These are phyloP conservation scores for Esperia sulphurella DNA, from an alignment of 2,888 invertebrate genomes.

Conservation along the genomic window DNA sequence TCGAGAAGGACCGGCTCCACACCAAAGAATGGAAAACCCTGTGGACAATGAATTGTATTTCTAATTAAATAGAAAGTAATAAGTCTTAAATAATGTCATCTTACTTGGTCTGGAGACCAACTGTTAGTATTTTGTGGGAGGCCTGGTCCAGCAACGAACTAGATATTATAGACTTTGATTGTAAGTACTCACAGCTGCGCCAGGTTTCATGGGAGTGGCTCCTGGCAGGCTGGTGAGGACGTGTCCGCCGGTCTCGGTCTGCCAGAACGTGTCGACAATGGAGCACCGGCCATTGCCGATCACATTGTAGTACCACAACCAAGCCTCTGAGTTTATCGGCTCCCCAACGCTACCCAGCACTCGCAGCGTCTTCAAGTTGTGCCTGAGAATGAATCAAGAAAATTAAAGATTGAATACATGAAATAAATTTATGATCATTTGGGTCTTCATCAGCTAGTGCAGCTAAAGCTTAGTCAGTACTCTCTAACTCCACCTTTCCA, in stretches of 20 bases:
- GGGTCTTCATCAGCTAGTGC: too few relatives aligned
- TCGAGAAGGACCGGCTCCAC: slow-evolving; percentile 93
- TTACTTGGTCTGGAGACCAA: too few relatives aligned
- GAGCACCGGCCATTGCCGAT: slow-evolving; percentile 92
- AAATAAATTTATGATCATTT: too few relatives aligned
- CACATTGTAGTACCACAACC: slow-evolving; percentile 95
- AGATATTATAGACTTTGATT: neutral
- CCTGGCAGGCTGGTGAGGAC: slow-evolving; percentile 97
- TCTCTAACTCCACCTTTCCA: too few relatives aligned
- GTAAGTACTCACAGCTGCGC: slow-evolving; percentile 90
- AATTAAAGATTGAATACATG: too few relatives aligned
- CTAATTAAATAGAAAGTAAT: too few relatives aligned
- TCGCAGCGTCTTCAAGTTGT: slow-evolving; percentile 82
- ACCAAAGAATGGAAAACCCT: slow-evolving; percentile 98
- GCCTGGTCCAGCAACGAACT: too few relatives aligned
- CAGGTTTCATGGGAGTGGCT: slow-evolving; percentile 98
- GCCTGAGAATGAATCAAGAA: slow-evolving; percentile 56
- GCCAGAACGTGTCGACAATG: slow-evolving; percentile 99
- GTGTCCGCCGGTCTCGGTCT: slow-evolving; percentile 99
- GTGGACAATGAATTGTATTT: slow-evolving; percentile 9
- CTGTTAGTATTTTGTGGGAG: too few relatives aligned
- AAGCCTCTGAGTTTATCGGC: slow-evolving; percentile 99
- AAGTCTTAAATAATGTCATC: too few relatives aligned
- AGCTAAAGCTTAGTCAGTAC: too few relatives aligned
- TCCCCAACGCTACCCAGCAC: slow-evolving; percentile 98